Evolutionary conservation across 2,113 vertebrate genomes (phyloP), one percentile per base, ranked within the genome.

Genomic region (Pampusana beccarii): DNA sequence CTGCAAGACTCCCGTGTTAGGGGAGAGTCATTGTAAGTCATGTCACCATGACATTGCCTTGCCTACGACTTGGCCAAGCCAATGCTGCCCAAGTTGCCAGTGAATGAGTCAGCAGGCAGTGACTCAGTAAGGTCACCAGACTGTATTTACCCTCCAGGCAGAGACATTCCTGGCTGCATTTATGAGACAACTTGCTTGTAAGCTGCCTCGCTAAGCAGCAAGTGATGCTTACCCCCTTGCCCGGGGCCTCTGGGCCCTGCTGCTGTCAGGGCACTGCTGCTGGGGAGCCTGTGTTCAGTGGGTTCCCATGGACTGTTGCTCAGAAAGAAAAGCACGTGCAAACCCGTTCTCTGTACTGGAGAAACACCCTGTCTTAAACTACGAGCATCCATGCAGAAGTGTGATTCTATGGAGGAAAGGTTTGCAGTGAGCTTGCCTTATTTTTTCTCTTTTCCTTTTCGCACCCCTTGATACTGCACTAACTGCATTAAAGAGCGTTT

Each of bases 41-140:
- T 91, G 72, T 95, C 92, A 88, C 91, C 65, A 75, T 84, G 94
- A 66, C 77, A 78, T 71, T 86, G 88, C 82, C 86, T 91, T 92
- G 91, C 83, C 92, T 92, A 15, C 40, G 0, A 4, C 51, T 51
- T 11, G 3, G 40, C 73, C 48, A 24, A 3, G 40, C 73, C 42
- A 19, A 3, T 2, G 3, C 80, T 77, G 64, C 64, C 72, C 26
- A 9, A 34, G 88, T 10, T 65, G 48, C 82, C 62, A 61, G 62
- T 20, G 48, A 42, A 8, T 90, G 86, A 92, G 42, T 93, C 94
- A 93, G 79, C 50, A 64, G 56, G 70, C 28, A 44, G 70, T 91
- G 95, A 96, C 72, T 93, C 87, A 79, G 1, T 11, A 48, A 21
- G 80, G 85, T 73, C 82, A 58, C 67, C 1, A 16, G 54, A 40